A percentile compares a stretch with the other conserved stretches of the same genome.
These are phyloP conservation scores for Acronicta psi DNA, from an alignment of 2,888 invertebrate genomes.

Conservation along the genomic window DNA sequence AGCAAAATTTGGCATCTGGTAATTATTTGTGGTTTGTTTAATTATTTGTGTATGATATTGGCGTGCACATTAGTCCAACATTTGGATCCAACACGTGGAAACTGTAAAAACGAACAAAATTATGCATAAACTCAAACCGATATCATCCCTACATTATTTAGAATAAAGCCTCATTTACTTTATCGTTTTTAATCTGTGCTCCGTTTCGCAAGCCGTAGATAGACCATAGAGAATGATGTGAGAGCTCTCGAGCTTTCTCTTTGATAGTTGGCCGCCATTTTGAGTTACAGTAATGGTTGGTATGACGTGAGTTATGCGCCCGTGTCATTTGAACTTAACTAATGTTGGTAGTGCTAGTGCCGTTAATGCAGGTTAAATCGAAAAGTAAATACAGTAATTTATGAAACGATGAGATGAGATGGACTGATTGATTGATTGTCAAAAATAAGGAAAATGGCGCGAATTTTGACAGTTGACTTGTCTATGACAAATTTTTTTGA, in stretches of 20 bases:
- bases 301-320: slow-evolving; percentile 83
- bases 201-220: slow-evolving; percentile 76
- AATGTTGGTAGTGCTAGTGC: slow-evolving; percentile 78
- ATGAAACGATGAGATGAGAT: slow-evolving; percentile 27
- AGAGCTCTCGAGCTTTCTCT: slow-evolving; percentile 85
- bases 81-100: slow-evolving; percentile 33
- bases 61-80: slow-evolving; percentile 9
- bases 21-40: too few species aligned
- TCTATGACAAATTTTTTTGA: too few species aligned
- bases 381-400: slow-evolving; percentile 66
- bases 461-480: slow-evolving; percentile 17
- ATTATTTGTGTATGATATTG: background rate
- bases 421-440: slow-evolving; percentile 22
- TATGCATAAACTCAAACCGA: slow-evolving; percentile 38
- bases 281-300: slow-evolving; percentile 85
- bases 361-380: slow-evolving; percentile 77
- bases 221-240: slow-evolving; percentile 86
- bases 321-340: slow-evolving; percentile 81
- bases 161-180: slow-evolving; percentile 56
- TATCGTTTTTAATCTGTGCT: slow-evolving; percentile 58
- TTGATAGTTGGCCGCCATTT: slow-evolving; percentile 87
- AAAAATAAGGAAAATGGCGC: slow-evolving; percentile 11
- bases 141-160: slow-evolving; percentile 50
- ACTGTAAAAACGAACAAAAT: slow-evolving; percentile 62
- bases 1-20: too few species aligned